These are phyloP conservation scores for Calephelis perditalis DNA, from an alignment of 2,888 invertebrate species.

Conservation along the genomic window DNA sequence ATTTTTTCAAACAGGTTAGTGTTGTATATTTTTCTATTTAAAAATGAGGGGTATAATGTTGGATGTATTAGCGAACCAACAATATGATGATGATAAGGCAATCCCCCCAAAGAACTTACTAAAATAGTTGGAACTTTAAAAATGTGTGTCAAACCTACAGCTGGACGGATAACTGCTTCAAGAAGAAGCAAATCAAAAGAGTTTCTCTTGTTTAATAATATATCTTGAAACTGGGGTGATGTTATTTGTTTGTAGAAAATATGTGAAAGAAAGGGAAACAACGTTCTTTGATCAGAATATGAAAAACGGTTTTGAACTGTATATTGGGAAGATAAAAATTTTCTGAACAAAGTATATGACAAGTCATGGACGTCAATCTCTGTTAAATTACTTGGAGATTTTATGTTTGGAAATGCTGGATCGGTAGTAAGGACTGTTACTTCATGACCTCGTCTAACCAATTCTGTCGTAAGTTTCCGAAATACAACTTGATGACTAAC, in stretches of 20 bases:
- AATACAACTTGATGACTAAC: too few species aligned
- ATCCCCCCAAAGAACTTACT: conserved; percentile 37
- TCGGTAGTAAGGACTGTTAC: too few species aligned
- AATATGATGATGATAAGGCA: conserved; percentile 24
- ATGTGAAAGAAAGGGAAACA: too few species aligned
- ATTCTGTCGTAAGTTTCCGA: too few species aligned
- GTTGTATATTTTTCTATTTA: conserved; percentile 33
- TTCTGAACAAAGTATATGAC: conserved; percentile 30
- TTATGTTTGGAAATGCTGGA: too few species aligned
- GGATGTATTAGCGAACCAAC: conserved; percentile 39
- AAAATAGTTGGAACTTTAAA: conserved; percentile 40
- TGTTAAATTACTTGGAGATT: conserved; percentile 42
- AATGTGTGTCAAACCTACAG: conserved; percentile 33
- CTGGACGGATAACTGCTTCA: conserved; percentile 34
- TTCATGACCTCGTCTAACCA: too few species aligned
- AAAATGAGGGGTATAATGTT: conserved; percentile 35
- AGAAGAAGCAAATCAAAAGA: conserved; percentile 40
- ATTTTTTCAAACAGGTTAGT: conserved; percentile 36
- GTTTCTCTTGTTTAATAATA: conserved; percentile 29
- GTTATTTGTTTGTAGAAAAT: background rate
- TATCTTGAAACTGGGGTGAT: background rate
- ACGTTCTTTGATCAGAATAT: background rate
- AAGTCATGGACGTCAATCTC: conserved; percentile 47
- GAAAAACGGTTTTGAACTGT: background rate
- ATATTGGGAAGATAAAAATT: too few species aligned